A percentile compares a stretch with the other conserved stretches of the same genome.
Conservation (phyloP, 2,888 invertebrate species). For the Netelia melanura region DNA sequence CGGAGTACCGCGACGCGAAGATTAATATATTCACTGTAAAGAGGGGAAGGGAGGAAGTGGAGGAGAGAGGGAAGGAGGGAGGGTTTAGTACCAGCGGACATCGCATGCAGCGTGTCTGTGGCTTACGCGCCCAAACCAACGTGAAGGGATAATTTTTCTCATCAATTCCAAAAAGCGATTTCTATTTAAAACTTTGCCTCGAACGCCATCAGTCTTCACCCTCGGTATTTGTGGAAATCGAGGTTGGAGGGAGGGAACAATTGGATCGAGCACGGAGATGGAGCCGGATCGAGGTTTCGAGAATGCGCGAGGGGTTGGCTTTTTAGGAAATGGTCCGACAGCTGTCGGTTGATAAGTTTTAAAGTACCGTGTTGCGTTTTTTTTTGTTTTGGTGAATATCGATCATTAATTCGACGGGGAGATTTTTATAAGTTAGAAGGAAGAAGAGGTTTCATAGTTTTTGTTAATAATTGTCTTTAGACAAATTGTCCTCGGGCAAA, state of each 20-base stretch:
- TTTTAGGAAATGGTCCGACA: too few species aligned
- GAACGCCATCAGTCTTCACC: conserved; percentile 1
- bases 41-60: background rate
- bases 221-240: background rate
- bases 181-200: conserved; percentile 2
- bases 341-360: too few species aligned
- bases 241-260: background rate
- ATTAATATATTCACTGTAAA: conserved; percentile 56
- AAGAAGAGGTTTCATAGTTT: too few species aligned
- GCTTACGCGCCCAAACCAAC: background rate
- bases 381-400: too few species aligned
- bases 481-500: too few species aligned
- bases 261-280: background rate
- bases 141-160: background rate
- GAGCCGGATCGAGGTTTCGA: too few species aligned
- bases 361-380: too few species aligned
- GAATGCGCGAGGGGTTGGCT: too few species aligned
- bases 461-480: too few species aligned
- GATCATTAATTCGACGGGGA: too few species aligned
- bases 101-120: background rate
- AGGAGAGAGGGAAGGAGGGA: background rate
- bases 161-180: background rate
- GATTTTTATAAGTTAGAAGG: too few species aligned
- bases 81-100: conserved; percentile 3
- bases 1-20: conserved; percentile 33